Percentiles rank a stretch among this genome's conserved stretches.
Conservation (phyloP, 2,797 vertebrate genomes). For the Heterohyrax brucei region DNA sequence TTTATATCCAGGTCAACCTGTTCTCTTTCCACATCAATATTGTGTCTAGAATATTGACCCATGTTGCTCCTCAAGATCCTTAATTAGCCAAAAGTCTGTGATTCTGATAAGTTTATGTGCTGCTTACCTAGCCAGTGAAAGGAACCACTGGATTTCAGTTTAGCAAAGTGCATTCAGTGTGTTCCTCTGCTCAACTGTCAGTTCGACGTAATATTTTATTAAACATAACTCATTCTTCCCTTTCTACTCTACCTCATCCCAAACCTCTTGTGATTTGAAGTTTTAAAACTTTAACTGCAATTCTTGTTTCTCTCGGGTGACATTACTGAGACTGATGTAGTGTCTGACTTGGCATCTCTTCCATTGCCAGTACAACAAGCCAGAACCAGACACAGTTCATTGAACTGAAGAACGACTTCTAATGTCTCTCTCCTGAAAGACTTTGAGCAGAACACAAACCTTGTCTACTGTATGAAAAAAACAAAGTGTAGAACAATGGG, state of each 20-base stretch:
- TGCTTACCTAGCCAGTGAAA: not conserved
- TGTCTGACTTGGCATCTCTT: slow-evolving; percentile 22
- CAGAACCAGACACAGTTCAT: slow-evolving; percentile 26
- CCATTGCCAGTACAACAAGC: slow-evolving; percentile 38
- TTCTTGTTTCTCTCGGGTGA: not conserved
- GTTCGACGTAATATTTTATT: not conserved
- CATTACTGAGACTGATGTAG: not conserved
- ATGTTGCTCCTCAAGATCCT: not conserved
- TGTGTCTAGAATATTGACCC: not conserved
- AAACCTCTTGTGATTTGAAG: not conserved
- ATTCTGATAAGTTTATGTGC: not conserved
- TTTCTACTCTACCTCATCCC: not conserved
- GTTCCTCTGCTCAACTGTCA: not conserved
- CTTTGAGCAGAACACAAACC: slow-evolving; percentile 21
- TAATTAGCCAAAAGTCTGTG: not conserved
- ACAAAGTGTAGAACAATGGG: not conserved
- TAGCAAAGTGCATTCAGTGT: not conserved
- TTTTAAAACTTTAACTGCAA: not conserved
- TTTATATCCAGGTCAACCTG: not conserved
- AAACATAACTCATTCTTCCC: not conserved
- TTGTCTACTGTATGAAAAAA: slow-evolving; percentile 27
- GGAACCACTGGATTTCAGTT: not conserved
- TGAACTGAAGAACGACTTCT: slow-evolving; percentile 59
- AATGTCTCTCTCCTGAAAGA: slow-evolving; percentile 33
- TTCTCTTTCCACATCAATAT: not conserved